These are phyloP conservation scores for western clawed frog (Xenopus tropicalis) DNA, from an alignment of 2,113 vertebrate genomes.

Conservation along the genomic window UCB_Xtro_10.0 CM004443.2:76358501-76359000, in stretches of 20 bases:
- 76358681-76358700: slow-evolving; percentile 38
- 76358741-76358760: slow-evolving; percentile 34
- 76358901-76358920: slow-evolving; percentile 25
- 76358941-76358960: slow-evolving; percentile 19
- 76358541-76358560: slow-evolving; percentile 21
- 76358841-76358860: slow-evolving; percentile 17
- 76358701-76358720: slow-evolving; percentile 31
- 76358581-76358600: slow-evolving; percentile 24
- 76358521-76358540: slow-evolving; percentile 10
- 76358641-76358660: slow-evolving; percentile 24
- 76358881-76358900: slow-evolving; percentile 35
- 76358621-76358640: slow-evolving; percentile 21
- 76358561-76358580: slow-evolving; percentile 18
- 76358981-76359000: too few relatives aligned
- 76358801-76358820: slow-evolving; percentile 27
- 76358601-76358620: slow-evolving; percentile 32
- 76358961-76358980: background rate
- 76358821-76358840: slow-evolving; percentile 31
- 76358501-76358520: background rate
- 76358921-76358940: slow-evolving; percentile 24
- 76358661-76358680: slow-evolving; percentile 16
- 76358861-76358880: slow-evolving; percentile 41
- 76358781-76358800: slow-evolving; percentile 39
- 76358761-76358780: slow-evolving; percentile 22
- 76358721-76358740: slow-evolving; percentile 39